phyloP scores from a whole-genome alignment of 2,797 vertebrate genomes.

The Coluber constrictor region DNA sequence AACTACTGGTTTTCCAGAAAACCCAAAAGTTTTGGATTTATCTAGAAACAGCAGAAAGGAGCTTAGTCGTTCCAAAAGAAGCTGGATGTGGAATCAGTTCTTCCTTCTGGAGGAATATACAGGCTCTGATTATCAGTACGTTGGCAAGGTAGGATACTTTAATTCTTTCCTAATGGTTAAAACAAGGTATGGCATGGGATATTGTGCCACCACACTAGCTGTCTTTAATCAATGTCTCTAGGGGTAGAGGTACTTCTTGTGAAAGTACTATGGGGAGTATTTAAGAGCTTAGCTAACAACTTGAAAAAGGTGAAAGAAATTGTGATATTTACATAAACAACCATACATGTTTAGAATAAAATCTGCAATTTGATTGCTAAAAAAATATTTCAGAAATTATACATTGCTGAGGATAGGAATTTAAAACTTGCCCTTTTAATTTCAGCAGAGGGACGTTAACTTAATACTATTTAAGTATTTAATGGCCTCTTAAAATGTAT shows the following conservation, averaged over 20 bases:
- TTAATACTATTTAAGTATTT: conserved; percentile 5
- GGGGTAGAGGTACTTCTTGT: background rate
- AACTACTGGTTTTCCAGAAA: conserved; percentile 77
- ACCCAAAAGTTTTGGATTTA: conserved; percentile 64
- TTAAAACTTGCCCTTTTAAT: background rate
- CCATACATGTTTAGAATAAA: conserved; percentile 44
- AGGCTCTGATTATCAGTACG: conserved; percentile 88
- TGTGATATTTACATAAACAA: conserved; percentile 30
- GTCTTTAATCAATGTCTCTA: conserved; percentile 29
- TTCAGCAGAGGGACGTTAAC: conserved; percentile 3
- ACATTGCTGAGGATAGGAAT: background rate
- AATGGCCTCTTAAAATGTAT: background rate
- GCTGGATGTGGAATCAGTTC: conserved; percentile 99
- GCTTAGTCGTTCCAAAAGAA: conserved; percentile 86
- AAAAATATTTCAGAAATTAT: conserved; percentile 10
- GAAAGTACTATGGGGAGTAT: conserved; percentile 26
- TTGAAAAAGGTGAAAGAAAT: conserved; percentile 17
- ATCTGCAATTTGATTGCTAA: conserved; percentile 44
- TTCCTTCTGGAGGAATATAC: conserved; percentile 94
- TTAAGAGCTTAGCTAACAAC: conserved; percentile 46
- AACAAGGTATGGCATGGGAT: background rate
- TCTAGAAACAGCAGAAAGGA: conserved; percentile 76
- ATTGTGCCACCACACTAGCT: background rate
- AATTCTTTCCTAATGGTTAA: conserved; percentile 35
- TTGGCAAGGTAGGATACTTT: conserved; percentile 86